phyloP scores from a whole-genome alignment of 2,888 invertebrate genomes.

The Latrodectus hesperus region DNA sequence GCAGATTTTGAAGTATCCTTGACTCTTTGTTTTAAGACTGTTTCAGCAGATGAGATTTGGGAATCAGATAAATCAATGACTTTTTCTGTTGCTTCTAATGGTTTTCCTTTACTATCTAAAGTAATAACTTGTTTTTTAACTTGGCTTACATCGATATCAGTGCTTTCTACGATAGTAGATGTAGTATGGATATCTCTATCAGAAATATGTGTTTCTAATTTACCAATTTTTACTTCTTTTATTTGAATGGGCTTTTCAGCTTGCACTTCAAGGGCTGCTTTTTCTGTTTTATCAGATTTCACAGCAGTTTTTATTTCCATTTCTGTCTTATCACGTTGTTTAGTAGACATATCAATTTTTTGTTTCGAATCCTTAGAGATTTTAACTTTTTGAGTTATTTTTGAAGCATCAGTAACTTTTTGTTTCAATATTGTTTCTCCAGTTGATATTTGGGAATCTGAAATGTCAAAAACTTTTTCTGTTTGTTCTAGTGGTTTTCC shows the following conservation, averaged over 20 bases:
- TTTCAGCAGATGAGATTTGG: conserved; percentile 12
- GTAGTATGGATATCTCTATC: conserved; percentile 35
- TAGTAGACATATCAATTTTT: not conserved
- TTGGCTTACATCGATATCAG: conserved; percentile 38
- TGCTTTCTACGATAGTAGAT: conserved; percentile 12
- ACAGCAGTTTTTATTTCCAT: not conserved
- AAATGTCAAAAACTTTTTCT: conserved; percentile 43
- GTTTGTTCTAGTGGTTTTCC: conserved; percentile 38
- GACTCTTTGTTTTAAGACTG: conserved; percentile 18
- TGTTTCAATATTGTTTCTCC: conserved; percentile 10
- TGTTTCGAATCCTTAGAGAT: not conserved
- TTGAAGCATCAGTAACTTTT: conserved; percentile 30
- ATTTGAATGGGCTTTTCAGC: conserved; percentile 4
- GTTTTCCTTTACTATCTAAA: conserved; percentile 47
- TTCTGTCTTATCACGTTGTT: not conserved
- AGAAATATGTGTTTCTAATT: conserved; percentile 14
- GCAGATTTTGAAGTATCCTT: conserved; percentile 17
- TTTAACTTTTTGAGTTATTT: conserved; percentile 35
- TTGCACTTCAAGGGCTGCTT: conserved; percentile 18
- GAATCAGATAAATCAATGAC: conserved; percentile 30
- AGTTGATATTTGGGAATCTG: conserved; percentile 19
- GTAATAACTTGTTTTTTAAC: conserved; percentile 27
- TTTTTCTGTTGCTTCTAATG: conserved; percentile 35
- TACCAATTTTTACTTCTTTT: not conserved
- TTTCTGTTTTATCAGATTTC: conserved; percentile 14